Percentiles rank a stretch among this genome's conserved stretches.
Evolutionary conservation across 2,888 invertebrate species (phyloP).

Genomic region (Eupithecia centaureata): DNA sequence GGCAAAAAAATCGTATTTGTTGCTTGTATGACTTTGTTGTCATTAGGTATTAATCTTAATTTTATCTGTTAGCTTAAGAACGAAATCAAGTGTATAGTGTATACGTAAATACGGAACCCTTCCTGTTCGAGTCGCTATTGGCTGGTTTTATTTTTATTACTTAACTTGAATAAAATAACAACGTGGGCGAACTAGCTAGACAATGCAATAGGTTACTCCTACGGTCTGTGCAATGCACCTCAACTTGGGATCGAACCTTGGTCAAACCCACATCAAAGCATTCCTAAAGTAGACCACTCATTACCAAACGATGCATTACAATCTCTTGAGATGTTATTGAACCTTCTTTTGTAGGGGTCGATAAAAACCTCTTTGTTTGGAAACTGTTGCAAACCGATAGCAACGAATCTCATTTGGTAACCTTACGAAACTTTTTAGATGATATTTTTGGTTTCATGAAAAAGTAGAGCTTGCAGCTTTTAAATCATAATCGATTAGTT

Average conservation of each 20-base stretch:
- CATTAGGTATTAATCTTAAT: too few relatives aligned
- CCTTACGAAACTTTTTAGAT: background rate
- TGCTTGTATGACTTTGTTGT: too few relatives aligned
- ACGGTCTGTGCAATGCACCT: constrained; percentile 14
- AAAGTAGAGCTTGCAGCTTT: background rate
- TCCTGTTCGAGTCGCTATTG: too few relatives aligned
- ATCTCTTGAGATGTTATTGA: background rate
- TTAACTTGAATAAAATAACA: constrained; percentile 19
- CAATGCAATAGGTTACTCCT: constrained; percentile 29
- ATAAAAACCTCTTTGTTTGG: constrained; percentile 9
- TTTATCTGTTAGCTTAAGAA: too few relatives aligned
- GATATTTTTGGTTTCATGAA: background rate
- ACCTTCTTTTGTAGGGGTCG: constrained; percentile 1
- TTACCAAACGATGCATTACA: background rate
- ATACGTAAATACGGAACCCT: too few relatives aligned
- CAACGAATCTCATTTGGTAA: background rate
- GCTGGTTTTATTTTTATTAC: too few relatives aligned
- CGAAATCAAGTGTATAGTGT: too few relatives aligned
- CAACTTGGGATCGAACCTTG: background rate
- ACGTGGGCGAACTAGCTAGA: constrained; percentile 31
- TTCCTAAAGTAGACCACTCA: background rate
- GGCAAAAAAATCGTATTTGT: too few relatives aligned
- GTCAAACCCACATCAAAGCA: background rate
- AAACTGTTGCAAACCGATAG: background rate
- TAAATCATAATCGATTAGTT: background rate